Evolutionary conservation across 1,140 invertebrate species (phyloP).

Genomic region (Asobara japonica): DNA sequence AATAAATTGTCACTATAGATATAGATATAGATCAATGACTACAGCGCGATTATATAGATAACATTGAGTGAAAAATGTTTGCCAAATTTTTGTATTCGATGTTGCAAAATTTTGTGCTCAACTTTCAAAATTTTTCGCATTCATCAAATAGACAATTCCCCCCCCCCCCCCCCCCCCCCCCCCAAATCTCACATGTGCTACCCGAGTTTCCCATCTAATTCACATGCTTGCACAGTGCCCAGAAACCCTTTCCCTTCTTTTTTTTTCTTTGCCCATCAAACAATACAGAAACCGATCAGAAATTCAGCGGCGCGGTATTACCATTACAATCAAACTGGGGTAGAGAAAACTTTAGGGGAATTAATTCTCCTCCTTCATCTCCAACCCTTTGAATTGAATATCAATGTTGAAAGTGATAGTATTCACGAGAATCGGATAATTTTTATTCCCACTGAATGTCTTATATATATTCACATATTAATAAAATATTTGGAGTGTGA

Average conservation of each 20-base stretch:
- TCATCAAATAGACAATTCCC: conserved; percentile 21
- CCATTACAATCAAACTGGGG: conserved; percentile 25
- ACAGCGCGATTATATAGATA: too few species aligned
- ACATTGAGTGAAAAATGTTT: not conserved
- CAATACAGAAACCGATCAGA: conserved; percentile 28
- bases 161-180: not conserved
- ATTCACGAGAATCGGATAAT: not conserved
- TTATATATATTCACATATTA: too few species aligned
- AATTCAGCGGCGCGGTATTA: conserved; percentile 26
- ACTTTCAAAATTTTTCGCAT: conserved; percentile 35
- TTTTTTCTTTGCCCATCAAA: conserved; percentile 21
- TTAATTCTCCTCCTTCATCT: not conserved
- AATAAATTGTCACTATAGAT: too few species aligned
- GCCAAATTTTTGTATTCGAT: too few species aligned
- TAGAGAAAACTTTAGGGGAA: not conserved
- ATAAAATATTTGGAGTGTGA: too few species aligned
- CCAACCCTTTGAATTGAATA: not conserved
- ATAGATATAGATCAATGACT: too few species aligned
- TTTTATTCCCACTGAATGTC: not conserved
- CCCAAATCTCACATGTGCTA: not conserved
- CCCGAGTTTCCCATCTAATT: not conserved
- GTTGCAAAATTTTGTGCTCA: too few species aligned
- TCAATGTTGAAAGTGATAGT: not conserved
- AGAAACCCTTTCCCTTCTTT: not conserved
- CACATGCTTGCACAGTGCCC: not conserved